These are phyloP conservation scores for Pelobates fuscus DNA, from an alignment of 2,113 vertebrate species.

Conservation along the genomic window DNA sequence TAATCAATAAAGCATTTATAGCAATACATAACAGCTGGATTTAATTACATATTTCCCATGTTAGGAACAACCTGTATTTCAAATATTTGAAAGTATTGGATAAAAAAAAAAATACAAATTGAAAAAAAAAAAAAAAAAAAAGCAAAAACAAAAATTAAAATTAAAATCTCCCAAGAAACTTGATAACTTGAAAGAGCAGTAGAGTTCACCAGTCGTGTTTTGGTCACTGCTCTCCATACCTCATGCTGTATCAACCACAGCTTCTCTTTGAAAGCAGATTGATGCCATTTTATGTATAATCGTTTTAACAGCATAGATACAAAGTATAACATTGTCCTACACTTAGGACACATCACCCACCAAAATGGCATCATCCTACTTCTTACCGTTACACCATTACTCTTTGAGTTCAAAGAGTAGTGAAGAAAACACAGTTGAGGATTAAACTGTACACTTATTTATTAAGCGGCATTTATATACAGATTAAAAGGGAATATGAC, in stretches of 20 bases:
- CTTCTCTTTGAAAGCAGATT: constrained; percentile 14
- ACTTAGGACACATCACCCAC: not conserved
- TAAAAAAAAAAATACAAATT: not conserved
- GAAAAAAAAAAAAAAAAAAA: not conserved
- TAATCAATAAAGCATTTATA: constrained; percentile 1
- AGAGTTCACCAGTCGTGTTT: constrained; percentile 1
- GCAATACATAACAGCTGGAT: constrained; percentile 1
- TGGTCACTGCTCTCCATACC: constrained; percentile 42
- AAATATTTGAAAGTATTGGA: not conserved
- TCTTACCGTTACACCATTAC: not conserved
- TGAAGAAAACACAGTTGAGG: constrained; percentile 49
- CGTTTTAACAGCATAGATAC: not conserved
- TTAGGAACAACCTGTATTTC: not conserved
- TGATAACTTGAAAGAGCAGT: not conserved
- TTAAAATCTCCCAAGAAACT: not conserved
- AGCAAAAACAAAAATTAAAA: not conserved
- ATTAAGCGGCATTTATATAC: constrained; percentile 51
- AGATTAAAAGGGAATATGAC: constrained; percentile 51
- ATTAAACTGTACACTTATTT: constrained; percentile 51
- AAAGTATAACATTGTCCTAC: not conserved
- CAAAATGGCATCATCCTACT: constrained; percentile 33
- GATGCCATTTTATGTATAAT: constrained; percentile 28
- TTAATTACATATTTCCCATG: not conserved
- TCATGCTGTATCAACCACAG: constrained; percentile 30
- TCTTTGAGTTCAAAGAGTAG: constrained; percentile 34